These are phyloP conservation scores for Drosophila tsacasi DNA, from an alignment of 1,140 invertebrate genomes.

Conservation along the genomic window DNA sequence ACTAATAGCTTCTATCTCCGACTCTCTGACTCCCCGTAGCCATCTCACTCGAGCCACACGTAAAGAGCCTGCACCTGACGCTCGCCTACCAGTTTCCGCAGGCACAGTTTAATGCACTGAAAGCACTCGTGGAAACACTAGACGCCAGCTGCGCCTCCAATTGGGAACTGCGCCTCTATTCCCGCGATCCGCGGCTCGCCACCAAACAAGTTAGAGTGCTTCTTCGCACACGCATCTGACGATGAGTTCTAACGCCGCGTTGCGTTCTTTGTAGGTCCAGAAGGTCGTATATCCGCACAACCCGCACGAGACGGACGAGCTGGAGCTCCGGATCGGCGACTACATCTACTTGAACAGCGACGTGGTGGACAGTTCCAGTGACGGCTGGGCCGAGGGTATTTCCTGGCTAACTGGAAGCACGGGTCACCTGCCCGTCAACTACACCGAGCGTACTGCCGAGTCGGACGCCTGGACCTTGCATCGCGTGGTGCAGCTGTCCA, in stretches of 20 bases:
- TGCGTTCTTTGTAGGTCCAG: slow-evolving; percentile 87
- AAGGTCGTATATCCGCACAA: slow-evolving; percentile 93
- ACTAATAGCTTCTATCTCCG: slow-evolving; percentile 53
- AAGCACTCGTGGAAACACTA: slow-evolving; percentile 90
- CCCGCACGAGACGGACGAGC: slow-evolving; percentile 92
- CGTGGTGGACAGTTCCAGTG: slow-evolving; percentile 89
- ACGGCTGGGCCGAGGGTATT: slow-evolving; percentile 94
- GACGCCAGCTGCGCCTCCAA: slow-evolving; percentile 88
- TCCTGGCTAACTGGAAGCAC: slow-evolving; percentile 94
- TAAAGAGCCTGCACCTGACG: slow-evolving; percentile 94
- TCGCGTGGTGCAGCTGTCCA: slow-evolving; percentile 87
- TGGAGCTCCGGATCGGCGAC: slow-evolving; percentile 94
- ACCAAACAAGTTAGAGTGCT: slow-evolving; percentile 89
- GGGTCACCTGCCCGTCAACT: slow-evolving; percentile 92
- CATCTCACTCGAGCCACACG: slow-evolving; percentile 90
- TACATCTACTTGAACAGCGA: slow-evolving; percentile 93
- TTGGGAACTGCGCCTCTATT: slow-evolving; percentile 95
- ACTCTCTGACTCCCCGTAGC: slow-evolving; percentile 85
- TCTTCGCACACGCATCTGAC: not conserved
- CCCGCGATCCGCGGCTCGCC: slow-evolving; percentile 90
- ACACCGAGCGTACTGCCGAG: slow-evolving; percentile 93
- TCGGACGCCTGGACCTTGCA: slow-evolving; percentile 96
- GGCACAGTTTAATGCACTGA: slow-evolving; percentile 90
- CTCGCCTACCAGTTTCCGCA: slow-evolving; percentile 94
- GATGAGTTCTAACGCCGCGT: not conserved